Evolutionary conservation across 2,113 vertebrate genomes (phyloP).

Genomic region (Misgurnus mizolepis): DNA sequence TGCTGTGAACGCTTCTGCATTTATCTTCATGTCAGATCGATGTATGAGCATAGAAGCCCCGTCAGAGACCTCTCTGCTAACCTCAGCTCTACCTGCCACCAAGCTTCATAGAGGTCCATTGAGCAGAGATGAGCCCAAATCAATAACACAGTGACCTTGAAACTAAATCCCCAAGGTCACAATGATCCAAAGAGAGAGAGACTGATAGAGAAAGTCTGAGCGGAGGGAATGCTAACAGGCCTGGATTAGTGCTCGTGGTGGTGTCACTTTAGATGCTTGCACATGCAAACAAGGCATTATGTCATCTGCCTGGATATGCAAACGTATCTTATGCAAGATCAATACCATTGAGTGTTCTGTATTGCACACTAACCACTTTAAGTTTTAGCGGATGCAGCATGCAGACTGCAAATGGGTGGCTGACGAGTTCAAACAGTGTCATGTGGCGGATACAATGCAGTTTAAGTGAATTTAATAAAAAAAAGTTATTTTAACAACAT

Average conservation of each 20-base stretch:
- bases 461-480: too few relatives aligned
- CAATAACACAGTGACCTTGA: constrained; percentile 22
- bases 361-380: constrained; percentile 26
- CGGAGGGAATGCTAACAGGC: not conserved
- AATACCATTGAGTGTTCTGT: constrained; percentile 1
- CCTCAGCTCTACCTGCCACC: constrained; percentile 18
- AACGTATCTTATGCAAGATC: not conserved
- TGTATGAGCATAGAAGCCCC: not conserved
- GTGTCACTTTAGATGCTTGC: not conserved
- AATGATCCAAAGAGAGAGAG: not conserved
- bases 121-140: constrained; percentile 24
- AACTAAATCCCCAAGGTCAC: constrained; percentile 6
- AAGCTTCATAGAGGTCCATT: not conserved
- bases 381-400: not conserved
- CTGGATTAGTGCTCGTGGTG: not conserved
- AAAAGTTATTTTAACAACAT: too few relatives aligned
- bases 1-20: not conserved
- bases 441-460: not conserved
- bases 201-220: not conserved
- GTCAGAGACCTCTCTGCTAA: constrained; percentile 14
- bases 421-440: not conserved
- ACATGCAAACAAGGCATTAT: constrained; percentile 27
- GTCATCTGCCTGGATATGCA: constrained; percentile 11
- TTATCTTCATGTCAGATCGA: constrained; percentile 4
- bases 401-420: not conserved